A percentile compares a stretch with the other conserved stretches of the same genome.
Conservation (phyloP, 1,140 invertebrate species). For the Xylocopa sonorina region DNA sequence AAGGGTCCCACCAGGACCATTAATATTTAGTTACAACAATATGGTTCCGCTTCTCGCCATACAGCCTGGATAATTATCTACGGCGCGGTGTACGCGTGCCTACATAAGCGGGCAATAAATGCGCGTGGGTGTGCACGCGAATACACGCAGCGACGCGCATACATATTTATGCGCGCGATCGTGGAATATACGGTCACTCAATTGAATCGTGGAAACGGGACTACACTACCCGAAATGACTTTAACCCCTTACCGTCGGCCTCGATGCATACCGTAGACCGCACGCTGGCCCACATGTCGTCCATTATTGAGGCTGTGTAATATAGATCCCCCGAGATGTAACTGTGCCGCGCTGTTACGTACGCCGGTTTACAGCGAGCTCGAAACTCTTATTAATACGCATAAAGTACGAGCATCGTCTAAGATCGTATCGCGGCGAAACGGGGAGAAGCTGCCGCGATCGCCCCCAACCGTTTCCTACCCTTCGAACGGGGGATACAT, state of each 20-base stretch:
- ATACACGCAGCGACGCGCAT: neutral
- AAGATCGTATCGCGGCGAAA: neutral
- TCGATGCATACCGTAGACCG: slow-evolving; percentile 22
- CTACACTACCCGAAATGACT: slow-evolving; percentile 25
- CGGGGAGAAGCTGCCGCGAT: neutral
- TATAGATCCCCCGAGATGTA: slow-evolving; percentile 36
- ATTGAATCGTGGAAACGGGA: slow-evolving; percentile 28
- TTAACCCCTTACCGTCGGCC: slow-evolving; percentile 39
- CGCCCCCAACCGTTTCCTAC: neutral
- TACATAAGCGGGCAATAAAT: neutral
- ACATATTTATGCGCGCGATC: slow-evolving; percentile 11
- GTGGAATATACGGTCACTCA: slow-evolving; percentile 3
- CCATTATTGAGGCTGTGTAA: slow-evolving; percentile 31
- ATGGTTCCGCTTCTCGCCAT: neutral
- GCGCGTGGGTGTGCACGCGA: neutral
- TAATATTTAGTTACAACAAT: neutral
- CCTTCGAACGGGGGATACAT: too few species aligned
- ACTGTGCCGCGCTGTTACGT: slow-evolving; percentile 16
- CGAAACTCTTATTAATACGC: slow-evolving; percentile 18
- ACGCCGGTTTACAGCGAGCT: neutral
- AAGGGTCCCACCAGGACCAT: neutral
- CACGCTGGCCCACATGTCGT: slow-evolving; percentile 8
- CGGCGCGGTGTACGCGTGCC: neutral
- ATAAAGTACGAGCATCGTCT: neutral
- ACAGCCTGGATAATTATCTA: neutral